Evolutionary conservation across 2,888 invertebrate genomes (phyloP).

Genomic region (Oscheius sp.): DNA sequence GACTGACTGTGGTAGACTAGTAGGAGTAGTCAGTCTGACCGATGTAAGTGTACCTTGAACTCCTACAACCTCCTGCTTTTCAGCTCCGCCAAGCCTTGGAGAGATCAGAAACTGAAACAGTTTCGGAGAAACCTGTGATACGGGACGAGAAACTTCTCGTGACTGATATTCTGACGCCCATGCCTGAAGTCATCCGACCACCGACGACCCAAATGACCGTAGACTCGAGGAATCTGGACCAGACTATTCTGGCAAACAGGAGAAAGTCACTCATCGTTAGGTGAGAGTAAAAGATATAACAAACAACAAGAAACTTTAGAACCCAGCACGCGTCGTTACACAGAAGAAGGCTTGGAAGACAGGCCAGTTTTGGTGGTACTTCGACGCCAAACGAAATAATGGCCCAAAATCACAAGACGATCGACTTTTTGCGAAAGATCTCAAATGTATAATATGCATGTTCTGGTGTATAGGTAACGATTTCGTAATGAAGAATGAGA

Average conservation of each 20-base stretch:
- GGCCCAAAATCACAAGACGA: background rate
- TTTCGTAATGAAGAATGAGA: too few relatives aligned
- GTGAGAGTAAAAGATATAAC: too few relatives aligned
- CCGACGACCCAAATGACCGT: conserved; percentile 4
- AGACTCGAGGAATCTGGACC: background rate
- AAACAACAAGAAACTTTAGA: too few relatives aligned
- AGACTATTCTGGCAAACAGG: background rate
- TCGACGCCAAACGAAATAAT: background rate
- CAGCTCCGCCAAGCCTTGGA: conserved; percentile 58
- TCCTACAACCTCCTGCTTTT: background rate
- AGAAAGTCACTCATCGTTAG: too few relatives aligned
- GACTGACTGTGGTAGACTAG: conserved; percentile 69
- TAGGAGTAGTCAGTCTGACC: conserved; percentile 70
- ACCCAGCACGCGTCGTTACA: too few relatives aligned
- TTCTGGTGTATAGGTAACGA: too few relatives aligned
- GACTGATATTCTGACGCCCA: conserved; percentile 67
- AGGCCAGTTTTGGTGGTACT: too few relatives aligned
- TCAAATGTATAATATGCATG: too few relatives aligned
- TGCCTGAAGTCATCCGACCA: conserved; percentile 57
- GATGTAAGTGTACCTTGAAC: conserved; percentile 51
- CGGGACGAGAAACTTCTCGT: conserved; percentile 14
- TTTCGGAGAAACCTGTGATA: background rate
- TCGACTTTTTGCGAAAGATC: conserved; percentile 1
- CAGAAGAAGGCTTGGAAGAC: too few relatives aligned
- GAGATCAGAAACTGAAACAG: conserved; percentile 35